Base-by-base conservation (phyloP, 1,140 invertebrate species). In the Formica selysi region DNA sequence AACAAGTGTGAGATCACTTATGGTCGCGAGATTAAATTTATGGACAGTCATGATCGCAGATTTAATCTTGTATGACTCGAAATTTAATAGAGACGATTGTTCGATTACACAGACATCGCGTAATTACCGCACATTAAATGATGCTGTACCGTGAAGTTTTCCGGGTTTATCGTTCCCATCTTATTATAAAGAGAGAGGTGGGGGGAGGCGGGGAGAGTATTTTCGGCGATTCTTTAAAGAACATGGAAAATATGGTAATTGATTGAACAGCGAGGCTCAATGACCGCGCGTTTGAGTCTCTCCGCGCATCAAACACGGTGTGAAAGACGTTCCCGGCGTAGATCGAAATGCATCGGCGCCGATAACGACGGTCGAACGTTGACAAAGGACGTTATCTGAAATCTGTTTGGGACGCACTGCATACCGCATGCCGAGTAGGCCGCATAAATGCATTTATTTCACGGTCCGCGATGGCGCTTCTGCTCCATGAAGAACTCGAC, bases 361-460 rank as follows among this genome's bases (percentile, higher is more conserved):
- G 92, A 92, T 93, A 92, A 92, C 86, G 89, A 88, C 64, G 86
- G 87, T 84, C 88, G 86, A 89, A 91, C 92, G 91, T 92, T 93
- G 93, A 93, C 92, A 93, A 93, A 93, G 91, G 86, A 88, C 89
- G 88, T 83, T 90, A 93, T 93, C 91, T 92, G 76, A 90, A 92
- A 93, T 93, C 92, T 90, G 91, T 92, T 92, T 87, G 87, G 89
- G 91, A 92, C 90, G 87, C 89, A 87, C 87, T 87, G 89, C 86
- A 90, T 87, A 81, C 86, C 81, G 88, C 89, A 92, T 93, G 90
- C 87, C 88, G 89, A 93, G 86, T 79, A 88, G 88, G 80, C 87
- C 88, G 92, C 92, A 94, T 93, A 93, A 93, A 93, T 94, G 90
- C 92, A 94, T 93, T 90, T 88, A 86, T 86, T 89, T 85, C 68